Conservation (phyloP, 1,140 invertebrate genomes). For the Nebria ingens region DNA sequence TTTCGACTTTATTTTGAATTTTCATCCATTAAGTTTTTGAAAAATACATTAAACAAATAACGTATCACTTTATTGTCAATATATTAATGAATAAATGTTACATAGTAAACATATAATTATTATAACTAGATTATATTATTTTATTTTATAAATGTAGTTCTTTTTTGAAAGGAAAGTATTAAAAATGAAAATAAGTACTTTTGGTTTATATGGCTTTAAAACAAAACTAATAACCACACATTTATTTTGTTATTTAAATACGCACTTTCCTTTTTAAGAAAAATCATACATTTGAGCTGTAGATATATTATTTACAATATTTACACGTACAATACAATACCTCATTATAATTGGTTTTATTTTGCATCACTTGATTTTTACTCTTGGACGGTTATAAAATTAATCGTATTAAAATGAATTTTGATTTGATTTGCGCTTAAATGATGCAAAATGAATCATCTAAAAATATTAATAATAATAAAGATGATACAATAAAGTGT, state of each 20-base stretch:
- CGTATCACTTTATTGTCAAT: not conserved
- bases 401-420: no score
- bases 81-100: not conserved
- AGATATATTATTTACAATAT: not conserved
- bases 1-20: no score
- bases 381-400: not conserved
- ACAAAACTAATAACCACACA: not conserved
- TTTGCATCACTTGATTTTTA: conserved; percentile 3
- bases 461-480: no score
- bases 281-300: not conserved
- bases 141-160: not conserved
- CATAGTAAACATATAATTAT: not conserved
- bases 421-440: no score
- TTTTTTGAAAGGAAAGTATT: not conserved
- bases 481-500: no score
- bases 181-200: not conserved
- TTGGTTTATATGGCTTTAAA: not conserved
- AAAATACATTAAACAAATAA: not conserved
- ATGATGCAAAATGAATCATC: no score
- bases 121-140: not conserved
- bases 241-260: not conserved
- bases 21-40: no score
- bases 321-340: no score
- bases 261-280: not conserved
- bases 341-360: not conserved